A percentile compares a stretch with the other conserved stretches of the same genome.
phyloP scores from a whole-genome alignment of 2,113 vertebrate species.

The Aphelocoma coerulescens region DNA sequence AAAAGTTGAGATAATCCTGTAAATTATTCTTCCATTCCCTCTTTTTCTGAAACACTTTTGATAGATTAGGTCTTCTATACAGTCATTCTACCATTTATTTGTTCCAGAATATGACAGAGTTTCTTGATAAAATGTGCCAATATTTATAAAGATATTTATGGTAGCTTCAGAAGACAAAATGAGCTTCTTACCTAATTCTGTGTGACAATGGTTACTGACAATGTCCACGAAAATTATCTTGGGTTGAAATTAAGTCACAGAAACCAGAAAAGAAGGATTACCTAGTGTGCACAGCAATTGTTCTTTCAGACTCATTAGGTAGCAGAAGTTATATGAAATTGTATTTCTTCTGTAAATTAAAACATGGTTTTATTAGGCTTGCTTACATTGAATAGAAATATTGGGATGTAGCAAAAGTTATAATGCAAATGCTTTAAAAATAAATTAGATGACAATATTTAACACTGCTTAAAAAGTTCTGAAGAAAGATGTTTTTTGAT shows the following conservation, averaged over 20 bases:
- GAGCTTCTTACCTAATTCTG: not conserved
- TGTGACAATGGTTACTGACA: not conserved
- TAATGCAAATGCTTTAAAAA: not conserved
- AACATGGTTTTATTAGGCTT: not conserved
- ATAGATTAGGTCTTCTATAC: not conserved
- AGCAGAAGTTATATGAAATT: not conserved
- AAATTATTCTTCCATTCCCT: not conserved
- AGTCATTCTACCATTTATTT: not conserved
- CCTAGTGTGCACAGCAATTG: not conserved
- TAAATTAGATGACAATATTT: not conserved
- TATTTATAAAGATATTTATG: not conserved
- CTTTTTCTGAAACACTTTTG: not conserved
- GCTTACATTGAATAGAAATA: not conserved
- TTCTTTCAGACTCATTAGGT: not conserved
- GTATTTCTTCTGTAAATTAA: not conserved
- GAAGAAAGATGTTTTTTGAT: not conserved
- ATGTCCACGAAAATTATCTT: not conserved
- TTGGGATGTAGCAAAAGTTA: not conserved
- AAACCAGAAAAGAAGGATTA: not conserved
- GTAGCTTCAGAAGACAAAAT: not conserved
- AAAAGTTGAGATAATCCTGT: not conserved
- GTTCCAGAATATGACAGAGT: not conserved
- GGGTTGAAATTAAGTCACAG: not conserved
- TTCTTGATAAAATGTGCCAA: not conserved
- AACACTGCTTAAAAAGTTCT: not conserved